Evolutionary conservation across 2,113 vertebrate species (phyloP).

Genomic region (Calypte anna): DNA sequence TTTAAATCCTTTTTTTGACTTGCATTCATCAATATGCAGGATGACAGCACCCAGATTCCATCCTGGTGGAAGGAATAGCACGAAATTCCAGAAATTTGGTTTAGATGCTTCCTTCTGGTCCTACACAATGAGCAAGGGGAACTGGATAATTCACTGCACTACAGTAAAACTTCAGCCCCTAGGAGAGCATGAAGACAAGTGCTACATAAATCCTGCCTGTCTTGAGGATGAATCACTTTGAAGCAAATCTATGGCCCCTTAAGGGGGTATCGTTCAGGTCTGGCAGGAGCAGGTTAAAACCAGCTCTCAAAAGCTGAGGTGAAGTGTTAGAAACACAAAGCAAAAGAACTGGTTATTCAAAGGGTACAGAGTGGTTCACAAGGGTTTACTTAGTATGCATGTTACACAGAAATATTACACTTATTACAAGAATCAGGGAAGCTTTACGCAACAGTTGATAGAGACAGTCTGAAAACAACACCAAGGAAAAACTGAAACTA

Average conservation of each 20-base stretch:
- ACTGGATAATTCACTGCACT: not conserved
- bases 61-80: not conserved
- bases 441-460: not conserved
- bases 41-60: not conserved
- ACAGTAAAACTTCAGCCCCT: accelerated
- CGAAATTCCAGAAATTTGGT: not conserved
- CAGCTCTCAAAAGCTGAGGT: not conserved
- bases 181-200: not conserved
- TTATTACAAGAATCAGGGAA: not conserved
- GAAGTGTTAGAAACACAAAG: not conserved
- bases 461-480: not conserved
- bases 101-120: not conserved
- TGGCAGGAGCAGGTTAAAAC: accelerated
- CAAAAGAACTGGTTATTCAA: not conserved
- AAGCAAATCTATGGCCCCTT: not conserved
- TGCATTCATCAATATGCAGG: not conserved
- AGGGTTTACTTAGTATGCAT: not conserved
- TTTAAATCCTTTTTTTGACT: not conserved
- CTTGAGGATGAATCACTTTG: not conserved
- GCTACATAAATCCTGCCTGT: not conserved
- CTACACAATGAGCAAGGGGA: accelerated
- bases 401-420: not conserved
- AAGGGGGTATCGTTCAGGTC: not conserved
- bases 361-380: not conserved
- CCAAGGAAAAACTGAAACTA: not conserved